Evolutionary conservation across 2,113 vertebrate species (phyloP).

Genomic region (Connochaetes taurinus): DNA sequence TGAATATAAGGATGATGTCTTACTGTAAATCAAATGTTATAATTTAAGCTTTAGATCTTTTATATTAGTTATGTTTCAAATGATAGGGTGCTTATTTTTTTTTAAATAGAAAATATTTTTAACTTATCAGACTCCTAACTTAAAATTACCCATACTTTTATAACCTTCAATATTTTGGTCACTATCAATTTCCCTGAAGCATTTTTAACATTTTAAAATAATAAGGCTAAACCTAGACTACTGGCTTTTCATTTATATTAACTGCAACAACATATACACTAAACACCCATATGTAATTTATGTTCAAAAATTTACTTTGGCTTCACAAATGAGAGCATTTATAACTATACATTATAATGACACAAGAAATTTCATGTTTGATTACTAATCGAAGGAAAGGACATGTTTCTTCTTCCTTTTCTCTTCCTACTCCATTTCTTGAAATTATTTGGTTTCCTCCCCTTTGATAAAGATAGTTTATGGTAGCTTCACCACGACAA

Average conservation of each 20-base stretch:
- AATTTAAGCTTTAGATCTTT: constrained; percentile 15
- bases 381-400: background rate
- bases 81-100: background rate
- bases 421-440: constrained; percentile 11
- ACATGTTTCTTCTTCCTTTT: background rate
- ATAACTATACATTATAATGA: background rate
- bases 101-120: background rate
- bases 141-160: background rate
- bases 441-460: background rate
- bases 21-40: background rate
- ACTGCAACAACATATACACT: background rate
- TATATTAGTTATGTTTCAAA: background rate
- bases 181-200: background rate
- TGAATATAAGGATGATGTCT: background rate
- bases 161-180: background rate
- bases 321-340: constrained; percentile 48
- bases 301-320: background rate
- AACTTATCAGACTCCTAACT: background rate
- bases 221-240: background rate
- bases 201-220: background rate
- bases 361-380: background rate
- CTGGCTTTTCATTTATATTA: background rate
- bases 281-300: background rate
- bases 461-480: constrained; percentile 59
- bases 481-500: constrained; percentile 92